Base-by-base conservation (phyloP, 1,140 invertebrate genomes). In the Ooceraea biroi region DNA sequence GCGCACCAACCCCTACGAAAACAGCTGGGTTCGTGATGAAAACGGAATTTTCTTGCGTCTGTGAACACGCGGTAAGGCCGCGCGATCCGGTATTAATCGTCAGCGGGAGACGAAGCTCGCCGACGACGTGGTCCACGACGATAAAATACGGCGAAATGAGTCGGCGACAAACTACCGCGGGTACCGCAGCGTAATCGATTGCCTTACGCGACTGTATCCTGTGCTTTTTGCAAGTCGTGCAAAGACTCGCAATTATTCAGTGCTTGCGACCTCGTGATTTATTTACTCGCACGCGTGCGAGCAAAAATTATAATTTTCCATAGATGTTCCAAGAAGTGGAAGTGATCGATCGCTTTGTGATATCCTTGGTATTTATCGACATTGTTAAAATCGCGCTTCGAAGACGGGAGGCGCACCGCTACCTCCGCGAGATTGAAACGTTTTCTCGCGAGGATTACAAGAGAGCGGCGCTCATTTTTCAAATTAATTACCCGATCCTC, bases 1-100 rank as follows among this genome's bases (percentile, higher is more conserved):
- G 55, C 57, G 74, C 25, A 19, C 22, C 22, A 36, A n/a, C n/a
- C 50, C 17, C 58, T 17, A 52, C 76, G 58, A 41, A 30, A 78
- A 86, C 22, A 36, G 22, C 36, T 22, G 22, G 52, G 25, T 22
- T 25, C 63, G 63, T 48, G 76, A 78, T 80, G 86, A 84, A 87
- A 88, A 88, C 71, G 30, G 61, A 71, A 65, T 88, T 87, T 84
- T 76, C 85, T 74, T 82, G 17, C 44, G 66, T 72, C 22, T n/a
- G 66, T 68, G 77, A 57, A n/a, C 41, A 14, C 7, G 19, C 74
- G 5, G 2, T 11, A 27, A 65, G 11, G 44, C 12, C 22, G 5
- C 8, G 30, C 8, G 22, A 10, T 2, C 3, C 48, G 30, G 22
- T 57, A 80, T 71, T 80, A 71, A 80, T 80, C 50, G 52, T 71